These are phyloP conservation scores for Pseudorasbora parva DNA, from an alignment of 2,113 vertebrate species.

Conservation along the genomic window DNA sequence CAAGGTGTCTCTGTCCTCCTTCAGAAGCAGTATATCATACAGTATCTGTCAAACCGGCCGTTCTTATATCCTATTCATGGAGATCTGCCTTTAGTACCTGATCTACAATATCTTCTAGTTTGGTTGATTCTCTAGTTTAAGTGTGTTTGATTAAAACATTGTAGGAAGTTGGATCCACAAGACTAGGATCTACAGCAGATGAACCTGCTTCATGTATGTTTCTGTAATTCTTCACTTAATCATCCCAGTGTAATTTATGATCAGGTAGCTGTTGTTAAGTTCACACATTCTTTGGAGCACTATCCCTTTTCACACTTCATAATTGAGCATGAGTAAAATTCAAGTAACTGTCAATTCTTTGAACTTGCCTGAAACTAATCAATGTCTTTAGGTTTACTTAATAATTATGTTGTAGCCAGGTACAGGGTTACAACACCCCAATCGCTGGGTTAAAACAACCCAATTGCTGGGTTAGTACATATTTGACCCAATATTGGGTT, in stretches of 20 bases:
- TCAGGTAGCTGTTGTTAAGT: not conserved
- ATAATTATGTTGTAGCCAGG: not conserved
- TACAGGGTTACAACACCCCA: too few relatives aligned
- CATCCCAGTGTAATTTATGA: slow-evolving; percentile 17
- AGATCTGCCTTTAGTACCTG: not conserved
- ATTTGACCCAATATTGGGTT: too few relatives aligned
- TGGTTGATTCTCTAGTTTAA: not conserved
- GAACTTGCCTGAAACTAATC: not conserved
- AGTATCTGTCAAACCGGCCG: not conserved
- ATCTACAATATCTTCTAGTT: not conserved
- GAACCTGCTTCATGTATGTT: slow-evolving; percentile 3
- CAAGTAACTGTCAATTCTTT: not conserved
- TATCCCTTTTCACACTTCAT: not conserved
- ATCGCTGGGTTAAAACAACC: too few relatives aligned
- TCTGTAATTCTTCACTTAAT: slow-evolving; percentile 25
- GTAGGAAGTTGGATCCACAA: not conserved
- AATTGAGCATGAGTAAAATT: slow-evolving; percentile 2
- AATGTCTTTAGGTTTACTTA: not conserved
- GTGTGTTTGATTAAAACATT: not conserved
- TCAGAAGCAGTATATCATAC: slow-evolving; percentile 1
- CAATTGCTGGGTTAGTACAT: too few relatives aligned
- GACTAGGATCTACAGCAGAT: not conserved
- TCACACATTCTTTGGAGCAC: not conserved
- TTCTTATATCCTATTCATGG: not conserved
- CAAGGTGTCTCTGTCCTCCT: slow-evolving; percentile 67